Conservation (phyloP, 2,888 invertebrate genomes). For the Gandaritis pyraliata region DNA sequence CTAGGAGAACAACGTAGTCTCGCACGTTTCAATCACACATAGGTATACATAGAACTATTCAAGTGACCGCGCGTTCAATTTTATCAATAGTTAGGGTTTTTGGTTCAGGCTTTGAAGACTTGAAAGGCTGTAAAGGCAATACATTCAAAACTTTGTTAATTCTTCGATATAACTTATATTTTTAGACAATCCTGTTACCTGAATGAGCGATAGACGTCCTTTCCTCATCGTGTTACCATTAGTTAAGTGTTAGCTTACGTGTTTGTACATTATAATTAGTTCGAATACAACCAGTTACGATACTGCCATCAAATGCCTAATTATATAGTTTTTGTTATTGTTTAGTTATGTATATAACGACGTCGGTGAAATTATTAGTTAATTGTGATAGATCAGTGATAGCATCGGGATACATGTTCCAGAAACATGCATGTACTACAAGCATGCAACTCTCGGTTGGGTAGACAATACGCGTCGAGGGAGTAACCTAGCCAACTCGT, state of each 20-base stretch:
- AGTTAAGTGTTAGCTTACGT: slow-evolving; percentile 76
- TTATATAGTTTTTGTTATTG: slow-evolving; percentile 74
- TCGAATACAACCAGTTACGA: slow-evolving; percentile 80
- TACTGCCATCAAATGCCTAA: slow-evolving; percentile 85
- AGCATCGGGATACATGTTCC: slow-evolving; percentile 51
- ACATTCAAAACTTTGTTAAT: slow-evolving; percentile 18
- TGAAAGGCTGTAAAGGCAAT: slow-evolving; percentile 15
- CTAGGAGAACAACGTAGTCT: slow-evolving; percentile 40
- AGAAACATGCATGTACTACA: slow-evolving; percentile 21
- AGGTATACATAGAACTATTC: slow-evolving; percentile 9
- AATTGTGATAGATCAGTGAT: slow-evolving; percentile 80
- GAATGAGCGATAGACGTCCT: slow-evolving; percentile 78
- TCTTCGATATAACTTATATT: slow-evolving; percentile 30
- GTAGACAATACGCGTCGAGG: slow-evolving; percentile 19
- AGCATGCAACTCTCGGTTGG: slow-evolving; percentile 27
- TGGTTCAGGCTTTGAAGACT: slow-evolving; percentile 11
- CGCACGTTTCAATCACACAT: slow-evolving; percentile 40
- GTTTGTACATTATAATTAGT: slow-evolving; percentile 79
- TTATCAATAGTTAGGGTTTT: slow-evolving; percentile 6
- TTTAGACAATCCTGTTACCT: slow-evolving; percentile 74
- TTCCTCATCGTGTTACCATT: slow-evolving; percentile 83
- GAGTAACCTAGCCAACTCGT: slow-evolving; percentile 42
- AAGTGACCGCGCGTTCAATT: slow-evolving; percentile 1
- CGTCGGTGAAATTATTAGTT: slow-evolving; percentile 79
- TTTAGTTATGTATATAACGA: slow-evolving; percentile 62